Evolutionary conservation across 2,888 invertebrate genomes (phyloP).

Genomic region (Muschampia staudingeri): DNA sequence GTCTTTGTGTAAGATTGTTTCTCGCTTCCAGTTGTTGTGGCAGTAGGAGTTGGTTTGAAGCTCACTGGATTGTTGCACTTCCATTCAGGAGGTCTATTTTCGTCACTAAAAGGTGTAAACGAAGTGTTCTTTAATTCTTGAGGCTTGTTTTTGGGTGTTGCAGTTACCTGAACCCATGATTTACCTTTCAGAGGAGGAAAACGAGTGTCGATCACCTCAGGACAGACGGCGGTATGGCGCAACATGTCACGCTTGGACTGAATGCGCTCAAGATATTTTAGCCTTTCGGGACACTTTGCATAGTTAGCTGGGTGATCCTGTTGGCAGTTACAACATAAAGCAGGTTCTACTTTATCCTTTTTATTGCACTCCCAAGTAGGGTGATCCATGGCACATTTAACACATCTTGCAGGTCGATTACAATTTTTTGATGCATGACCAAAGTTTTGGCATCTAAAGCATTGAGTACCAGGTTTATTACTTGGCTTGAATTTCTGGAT

Average conservation of each 20-base stretch:
- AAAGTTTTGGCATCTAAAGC: constrained; percentile 60
- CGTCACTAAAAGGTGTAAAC: not conserved
- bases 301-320: constrained; percentile 55
- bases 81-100: not conserved
- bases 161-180: not conserved
- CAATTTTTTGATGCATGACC: constrained; percentile 59
- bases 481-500: constrained; percentile 51
- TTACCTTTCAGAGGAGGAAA: not conserved
- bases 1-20: not conserved
- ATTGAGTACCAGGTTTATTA: constrained; percentile 52
- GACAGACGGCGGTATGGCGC: not conserved
- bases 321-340: constrained; percentile 57
- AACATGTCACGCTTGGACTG: not conserved
- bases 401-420: constrained; percentile 53
- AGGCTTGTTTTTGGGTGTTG: not conserved
- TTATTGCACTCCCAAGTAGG: not conserved
- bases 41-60: not conserved
- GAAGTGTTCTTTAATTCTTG: not conserved
- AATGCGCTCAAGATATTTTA: not conserved
- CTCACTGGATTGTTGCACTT: not conserved
- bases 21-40: not conserved
- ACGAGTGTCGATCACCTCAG: not conserved
- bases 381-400: not conserved
- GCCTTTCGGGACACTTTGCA: not conserved
- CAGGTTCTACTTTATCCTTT: constrained; percentile 32